Conservation (phyloP, 2,113 vertebrate genomes). For the Albula glossodonta region DNA sequence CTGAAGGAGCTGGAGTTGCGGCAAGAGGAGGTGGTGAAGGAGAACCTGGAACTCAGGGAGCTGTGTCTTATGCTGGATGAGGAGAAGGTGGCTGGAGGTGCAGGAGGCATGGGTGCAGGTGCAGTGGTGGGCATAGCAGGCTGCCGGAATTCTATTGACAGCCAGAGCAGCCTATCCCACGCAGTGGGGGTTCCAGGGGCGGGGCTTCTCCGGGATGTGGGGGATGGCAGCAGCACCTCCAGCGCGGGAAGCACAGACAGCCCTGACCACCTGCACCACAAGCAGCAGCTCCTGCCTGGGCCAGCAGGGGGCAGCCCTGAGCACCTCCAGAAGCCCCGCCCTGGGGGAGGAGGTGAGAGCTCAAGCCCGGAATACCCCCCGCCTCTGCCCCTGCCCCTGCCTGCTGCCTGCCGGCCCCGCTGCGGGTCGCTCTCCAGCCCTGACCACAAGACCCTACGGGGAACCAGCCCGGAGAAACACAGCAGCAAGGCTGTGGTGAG, state of each 20-base stretch:
- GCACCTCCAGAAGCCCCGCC: conserved; percentile 72
- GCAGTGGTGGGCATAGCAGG: conserved; percentile 57
- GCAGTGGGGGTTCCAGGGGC: conserved; percentile 65
- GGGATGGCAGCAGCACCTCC: conserved; percentile 94
- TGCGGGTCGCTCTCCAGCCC: conserved; percentile 77
- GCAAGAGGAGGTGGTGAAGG: conserved; percentile 91
- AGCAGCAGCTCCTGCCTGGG: conserved; percentile 93
- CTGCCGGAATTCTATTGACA: conserved; percentile 91
- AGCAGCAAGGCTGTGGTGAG: conserved; percentile 57
- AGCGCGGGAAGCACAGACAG: conserved; percentile 93
- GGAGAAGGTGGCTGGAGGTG: conserved; percentile 73
- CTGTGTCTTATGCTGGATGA: conserved; percentile 91
- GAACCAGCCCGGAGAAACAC: conserved; percentile 79
- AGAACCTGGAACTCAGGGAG: conserved; percentile 94
- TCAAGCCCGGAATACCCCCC: conserved; percentile 84
- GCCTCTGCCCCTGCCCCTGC: conserved; percentile 51
- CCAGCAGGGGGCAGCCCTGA: conserved; percentile 85
- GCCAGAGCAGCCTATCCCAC: conserved; percentile 87
- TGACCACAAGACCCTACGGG: conserved; percentile 83
- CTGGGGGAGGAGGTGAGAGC: conserved; percentile 48
- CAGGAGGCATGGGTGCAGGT: neutral
- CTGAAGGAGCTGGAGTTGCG: conserved; percentile 90
- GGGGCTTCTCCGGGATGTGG: conserved; percentile 83
- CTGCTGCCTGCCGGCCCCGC: conserved; percentile 68
- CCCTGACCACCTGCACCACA: conserved; percentile 73